These are phyloP conservation scores for Stenchaetothrips biformis DNA, from an alignment of 2,888 invertebrate species.

Conservation along the genomic window DNA sequence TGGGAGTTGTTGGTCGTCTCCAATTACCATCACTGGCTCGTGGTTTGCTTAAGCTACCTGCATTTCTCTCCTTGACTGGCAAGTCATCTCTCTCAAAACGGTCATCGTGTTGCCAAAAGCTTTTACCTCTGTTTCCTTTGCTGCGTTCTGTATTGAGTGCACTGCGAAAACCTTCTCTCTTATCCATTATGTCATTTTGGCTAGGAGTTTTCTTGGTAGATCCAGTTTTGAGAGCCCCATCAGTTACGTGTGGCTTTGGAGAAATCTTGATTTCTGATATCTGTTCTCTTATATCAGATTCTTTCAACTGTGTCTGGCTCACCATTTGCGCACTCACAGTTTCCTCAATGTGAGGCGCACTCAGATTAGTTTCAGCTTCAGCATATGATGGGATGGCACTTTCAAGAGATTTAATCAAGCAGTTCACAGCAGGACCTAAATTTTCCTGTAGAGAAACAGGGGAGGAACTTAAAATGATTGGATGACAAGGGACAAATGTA, in stretches of 20 bases:
- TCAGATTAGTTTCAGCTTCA: neutral
- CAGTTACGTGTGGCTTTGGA: neutral
- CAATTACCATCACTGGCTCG: neutral
- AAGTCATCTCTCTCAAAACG: neutral
- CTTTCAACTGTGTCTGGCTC: too few relatives aligned
- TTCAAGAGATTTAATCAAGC: neutral
- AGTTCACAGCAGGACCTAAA: neutral
- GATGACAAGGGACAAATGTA: too few relatives aligned
- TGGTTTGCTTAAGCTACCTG: neutral
- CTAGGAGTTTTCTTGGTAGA: neutral
- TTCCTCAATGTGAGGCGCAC: too few relatives aligned
- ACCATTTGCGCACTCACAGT: too few relatives aligned
- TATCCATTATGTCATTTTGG: neutral
- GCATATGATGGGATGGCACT: neutral
- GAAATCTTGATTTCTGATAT: neutral
- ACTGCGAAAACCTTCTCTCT: neutral
- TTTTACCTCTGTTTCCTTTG: neutral
- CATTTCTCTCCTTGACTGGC: neutral
- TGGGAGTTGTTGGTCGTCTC: neutral
- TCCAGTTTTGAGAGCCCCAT: neutral
- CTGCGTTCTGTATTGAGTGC: neutral
- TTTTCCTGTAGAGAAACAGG: neutral
- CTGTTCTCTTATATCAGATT: neutral
- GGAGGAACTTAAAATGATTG: too few relatives aligned
- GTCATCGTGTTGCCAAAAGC: neutral